Percentiles rank a stretch among this genome's conserved stretches.
These are phyloP conservation scores for Etheostoma perlongum DNA, from an alignment of 2,797 vertebrate genomes.

Conservation along the genomic window DNA sequence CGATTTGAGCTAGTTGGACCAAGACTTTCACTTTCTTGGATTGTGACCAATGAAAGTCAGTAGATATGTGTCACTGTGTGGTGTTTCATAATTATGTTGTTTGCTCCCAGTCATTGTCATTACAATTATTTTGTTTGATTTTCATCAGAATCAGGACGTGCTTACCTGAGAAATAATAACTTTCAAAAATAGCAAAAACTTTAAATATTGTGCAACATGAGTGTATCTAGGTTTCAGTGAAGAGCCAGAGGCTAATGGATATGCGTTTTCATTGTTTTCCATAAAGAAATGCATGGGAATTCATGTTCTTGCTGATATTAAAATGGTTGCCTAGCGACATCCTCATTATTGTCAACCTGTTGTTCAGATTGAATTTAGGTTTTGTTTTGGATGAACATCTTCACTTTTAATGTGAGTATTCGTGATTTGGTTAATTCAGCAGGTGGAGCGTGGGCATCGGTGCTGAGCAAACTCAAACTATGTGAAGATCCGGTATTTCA, in stretches of 20 bases:
- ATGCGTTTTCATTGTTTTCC: too few species aligned
- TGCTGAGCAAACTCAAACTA: background rate
- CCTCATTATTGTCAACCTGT: background rate
- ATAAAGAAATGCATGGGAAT: background rate
- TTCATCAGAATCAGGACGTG: background rate
- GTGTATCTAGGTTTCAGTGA: too few species aligned
- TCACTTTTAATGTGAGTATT: background rate
- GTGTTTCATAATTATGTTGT: background rate
- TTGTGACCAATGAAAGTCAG: background rate
- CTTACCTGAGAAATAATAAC: background rate
- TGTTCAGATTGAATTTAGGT: background rate
- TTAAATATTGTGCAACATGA: too few species aligned
- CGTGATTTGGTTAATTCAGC: background rate
- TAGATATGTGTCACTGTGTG: background rate
- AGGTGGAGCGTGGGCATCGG: background rate
- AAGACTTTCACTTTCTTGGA: background rate
- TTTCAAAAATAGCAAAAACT: background rate
- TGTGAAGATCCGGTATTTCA: background rate
- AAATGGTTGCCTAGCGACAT: background rate
- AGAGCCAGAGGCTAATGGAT: too few species aligned
- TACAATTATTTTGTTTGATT: background rate
- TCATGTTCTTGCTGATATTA: background rate
- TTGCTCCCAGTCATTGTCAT: background rate
- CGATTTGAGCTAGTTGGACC: background rate
- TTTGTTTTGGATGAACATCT: background rate